Base-by-base conservation (phyloP, 2,888 invertebrate genomes). In the Stenichneumon culpator region DNA sequence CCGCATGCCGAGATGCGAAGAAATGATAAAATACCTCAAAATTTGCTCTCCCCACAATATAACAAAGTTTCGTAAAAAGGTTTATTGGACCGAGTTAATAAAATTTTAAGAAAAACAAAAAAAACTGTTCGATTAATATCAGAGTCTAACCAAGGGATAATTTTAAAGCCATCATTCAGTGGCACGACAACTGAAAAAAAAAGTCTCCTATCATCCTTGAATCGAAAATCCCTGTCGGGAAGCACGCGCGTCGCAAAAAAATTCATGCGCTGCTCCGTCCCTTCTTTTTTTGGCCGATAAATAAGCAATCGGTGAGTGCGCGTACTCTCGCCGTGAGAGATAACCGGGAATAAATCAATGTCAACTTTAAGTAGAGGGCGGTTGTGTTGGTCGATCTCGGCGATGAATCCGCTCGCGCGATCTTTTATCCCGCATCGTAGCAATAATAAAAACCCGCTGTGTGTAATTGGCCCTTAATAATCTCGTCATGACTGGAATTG, bases 381-480 rank as follows among this genome's bases (percentile, higher is more conserved):
- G 92, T 90, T 83, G 87, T 86, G 79, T 83, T 75, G 78, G 86
- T 69, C 86, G 89, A 90, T 90, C 86, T 87, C 86, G 82, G 86
- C 87, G 88, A 85, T 90, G 90, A 91, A 91, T 92, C 88, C 89
- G 88, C 88, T 90, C 60, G 36, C 22, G 67, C 39, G 47, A 60
- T 19, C 65, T 65, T 65, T 36, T 70, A 74, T 70, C 73, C 73
- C 65, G 57, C 69, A 74, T 75, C 70, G 74, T 63, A 9, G 77
- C 79, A 83, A 83, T 82, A 91, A 92, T 92, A 92, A 93, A 92
- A 91, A 87, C 89, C 84, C 87, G 82, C 69, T 77, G 79, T 86
- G 86, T 79, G 91, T 93, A 93, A 93, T 93, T 92, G 92, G 90
- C 86, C 92, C 91, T 93, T 93, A 93, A 93, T 93, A 93, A 93